A percentile compares a stretch with the other conserved stretches of the same genome.
Conservation (phyloP, 2,113 vertebrate genomes). For the Ceratotherium simum region DNA sequence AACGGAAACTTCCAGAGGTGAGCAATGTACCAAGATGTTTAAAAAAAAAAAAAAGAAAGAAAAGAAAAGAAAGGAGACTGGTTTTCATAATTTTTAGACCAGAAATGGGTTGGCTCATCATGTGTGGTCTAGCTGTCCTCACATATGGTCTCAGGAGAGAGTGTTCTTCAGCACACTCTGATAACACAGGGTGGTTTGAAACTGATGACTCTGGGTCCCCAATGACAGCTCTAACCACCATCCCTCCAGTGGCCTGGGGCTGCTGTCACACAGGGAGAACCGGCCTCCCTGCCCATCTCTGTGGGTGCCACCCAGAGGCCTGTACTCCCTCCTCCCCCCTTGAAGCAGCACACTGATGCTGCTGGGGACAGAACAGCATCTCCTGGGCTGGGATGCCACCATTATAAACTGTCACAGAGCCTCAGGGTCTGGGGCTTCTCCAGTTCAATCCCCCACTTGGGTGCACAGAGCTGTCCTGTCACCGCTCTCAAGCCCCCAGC, state of each 20-base stretch:
- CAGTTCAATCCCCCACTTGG: neutral
- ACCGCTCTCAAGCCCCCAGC: rapidly evolving
- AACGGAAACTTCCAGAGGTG: neutral
- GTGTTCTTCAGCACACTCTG: neutral
- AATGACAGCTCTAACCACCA: neutral
- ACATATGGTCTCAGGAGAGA: neutral
- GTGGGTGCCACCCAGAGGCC: rapidly evolving
- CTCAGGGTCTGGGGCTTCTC: neutral
- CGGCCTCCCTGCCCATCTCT: neutral
- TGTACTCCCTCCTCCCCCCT: rapidly evolving
- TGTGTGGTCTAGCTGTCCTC: neutral
- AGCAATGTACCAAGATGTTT: neutral
- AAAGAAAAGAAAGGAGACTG: neutral
- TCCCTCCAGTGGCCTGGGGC: neutral
- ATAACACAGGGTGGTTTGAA: neutral
- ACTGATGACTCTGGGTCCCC: neutral
- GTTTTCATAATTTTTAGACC: neutral
- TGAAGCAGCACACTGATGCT: conserved; percentile 83
- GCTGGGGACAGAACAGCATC: conserved; percentile 95
- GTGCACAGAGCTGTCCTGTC: neutral
- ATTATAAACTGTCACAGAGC: neutral
- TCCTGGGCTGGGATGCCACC: conserved; percentile 89
- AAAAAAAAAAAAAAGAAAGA: neutral
- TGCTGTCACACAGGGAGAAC: neutral
- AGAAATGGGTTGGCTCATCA: neutral